Conservation (phyloP, 2,888 invertebrate species). For the Cheiracanthium punctorium region DNA sequence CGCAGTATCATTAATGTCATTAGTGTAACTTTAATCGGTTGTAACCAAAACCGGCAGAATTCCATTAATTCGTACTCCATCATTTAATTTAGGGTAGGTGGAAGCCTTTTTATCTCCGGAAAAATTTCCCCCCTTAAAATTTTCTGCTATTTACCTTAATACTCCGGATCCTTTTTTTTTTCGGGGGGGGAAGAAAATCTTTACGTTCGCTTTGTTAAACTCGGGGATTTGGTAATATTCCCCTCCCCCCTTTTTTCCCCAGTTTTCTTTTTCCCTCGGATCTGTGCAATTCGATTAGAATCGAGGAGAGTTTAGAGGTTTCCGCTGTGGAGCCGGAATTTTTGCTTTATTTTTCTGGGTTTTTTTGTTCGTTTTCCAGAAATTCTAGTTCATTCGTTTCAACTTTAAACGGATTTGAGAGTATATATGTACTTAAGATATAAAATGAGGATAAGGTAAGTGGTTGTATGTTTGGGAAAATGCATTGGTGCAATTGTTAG, state of each 20-base stretch:
- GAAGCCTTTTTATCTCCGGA: background rate
- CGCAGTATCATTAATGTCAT: background rate
- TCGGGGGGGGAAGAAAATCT: background rate
- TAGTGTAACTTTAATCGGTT: slow-evolving; percentile 6
- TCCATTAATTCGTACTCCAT: background rate
- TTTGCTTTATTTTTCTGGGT: background rate
- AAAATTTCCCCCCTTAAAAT: background rate
- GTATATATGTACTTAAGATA: background rate
- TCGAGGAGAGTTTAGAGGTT: background rate
- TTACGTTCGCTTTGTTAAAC: background rate
- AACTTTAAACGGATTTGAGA: background rate
- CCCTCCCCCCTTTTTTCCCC: too few relatives aligned
- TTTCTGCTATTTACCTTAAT: slow-evolving; percentile 6
- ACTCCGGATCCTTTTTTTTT: background rate
- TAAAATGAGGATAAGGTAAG: background rate
- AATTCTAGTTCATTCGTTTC: background rate
- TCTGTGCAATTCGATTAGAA: background rate
- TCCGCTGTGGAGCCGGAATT: background rate
- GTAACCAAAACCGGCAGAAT: background rate
- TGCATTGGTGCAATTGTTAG: background rate
- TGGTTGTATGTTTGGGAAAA: background rate
- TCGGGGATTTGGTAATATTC: background rate
- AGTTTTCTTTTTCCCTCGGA: too few relatives aligned
- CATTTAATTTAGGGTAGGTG: background rate
- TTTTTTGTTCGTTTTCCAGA: background rate